Evolutionary conservation across 2,888 invertebrate genomes (phyloP).

Genomic region (Nephrocerus scutellatus): DNA sequence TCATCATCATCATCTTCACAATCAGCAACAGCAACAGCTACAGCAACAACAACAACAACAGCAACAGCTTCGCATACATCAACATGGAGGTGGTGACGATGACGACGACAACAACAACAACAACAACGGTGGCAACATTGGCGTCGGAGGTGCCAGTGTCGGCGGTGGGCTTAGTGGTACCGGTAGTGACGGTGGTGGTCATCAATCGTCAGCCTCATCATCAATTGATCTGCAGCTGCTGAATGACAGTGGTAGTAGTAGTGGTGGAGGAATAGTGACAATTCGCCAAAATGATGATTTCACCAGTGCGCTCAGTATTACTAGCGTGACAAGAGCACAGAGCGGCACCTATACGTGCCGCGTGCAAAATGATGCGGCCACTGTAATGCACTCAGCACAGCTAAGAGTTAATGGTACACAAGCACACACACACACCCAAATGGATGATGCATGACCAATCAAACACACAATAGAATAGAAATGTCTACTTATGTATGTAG

Average conservation of each 20-base stretch:
- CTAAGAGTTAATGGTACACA: constrained; percentile 57
- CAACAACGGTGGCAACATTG: constrained; percentile 20
- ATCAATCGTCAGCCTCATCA: constrained; percentile 18
- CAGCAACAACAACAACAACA: no score
- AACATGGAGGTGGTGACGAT: constrained; percentile 1
- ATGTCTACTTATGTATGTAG: no score
- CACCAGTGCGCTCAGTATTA: constrained; percentile 55
- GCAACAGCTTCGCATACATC: no score
- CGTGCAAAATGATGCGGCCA: constrained; percentile 55
- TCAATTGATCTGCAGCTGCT: constrained; percentile 11
- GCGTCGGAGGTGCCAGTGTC: constrained; percentile 27
- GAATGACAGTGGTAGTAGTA: constrained; percentile 41
- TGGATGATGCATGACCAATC: no score
- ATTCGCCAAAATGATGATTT: constrained; percentile 56
- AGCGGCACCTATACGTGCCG: constrained; percentile 56
- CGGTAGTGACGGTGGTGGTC: constrained; percentile 25
- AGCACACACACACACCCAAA: no score
- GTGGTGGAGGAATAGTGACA: constrained; percentile 50
- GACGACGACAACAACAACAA: not conserved
- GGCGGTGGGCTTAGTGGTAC: constrained; percentile 38
- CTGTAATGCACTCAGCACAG: constrained; percentile 54
- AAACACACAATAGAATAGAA: no score
- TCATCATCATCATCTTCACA: no score
- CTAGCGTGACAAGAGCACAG: constrained; percentile 53
- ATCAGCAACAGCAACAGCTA: no score